Percentiles rank a stretch among this genome's conserved stretches.
phyloP scores from a whole-genome alignment of 2,113 vertebrate genomes.

The Trichechus manatus region DNA sequence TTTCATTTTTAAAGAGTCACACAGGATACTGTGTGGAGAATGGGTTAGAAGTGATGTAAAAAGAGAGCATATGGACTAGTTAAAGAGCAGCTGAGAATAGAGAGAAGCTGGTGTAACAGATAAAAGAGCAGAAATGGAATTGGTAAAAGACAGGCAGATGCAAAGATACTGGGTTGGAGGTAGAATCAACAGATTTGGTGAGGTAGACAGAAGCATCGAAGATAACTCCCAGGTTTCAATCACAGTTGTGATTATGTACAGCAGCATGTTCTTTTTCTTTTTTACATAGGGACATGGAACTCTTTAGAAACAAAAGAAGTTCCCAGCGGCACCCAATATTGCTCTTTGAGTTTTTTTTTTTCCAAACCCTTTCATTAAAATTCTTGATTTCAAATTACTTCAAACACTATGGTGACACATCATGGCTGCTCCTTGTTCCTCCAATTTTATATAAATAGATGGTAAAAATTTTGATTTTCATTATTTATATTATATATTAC shows the following conservation, averaged over 20 bases:
- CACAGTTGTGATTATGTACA: background rate
- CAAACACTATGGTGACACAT: background rate
- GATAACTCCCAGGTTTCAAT: background rate
- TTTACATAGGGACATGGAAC: background rate
- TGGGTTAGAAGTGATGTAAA: background rate
- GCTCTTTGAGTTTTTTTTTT: slow-evolving; percentile 25
- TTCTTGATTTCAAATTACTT: slow-evolving; percentile 33
- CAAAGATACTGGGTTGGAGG: background rate
- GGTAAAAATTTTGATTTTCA: slow-evolving; percentile 18
- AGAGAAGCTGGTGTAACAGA: background rate
- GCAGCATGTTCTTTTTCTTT: background rate
- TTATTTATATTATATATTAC: slow-evolving; percentile 61
- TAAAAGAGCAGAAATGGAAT: background rate
- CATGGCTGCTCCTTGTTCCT: background rate
- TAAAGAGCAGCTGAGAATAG: background rate
- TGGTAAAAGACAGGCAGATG: background rate
- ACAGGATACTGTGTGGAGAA: background rate
- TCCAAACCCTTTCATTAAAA: slow-evolving; percentile 4
- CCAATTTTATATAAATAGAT: slow-evolving; percentile 45
- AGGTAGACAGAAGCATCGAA: background rate
- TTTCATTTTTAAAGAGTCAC: background rate
- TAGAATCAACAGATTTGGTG: background rate
- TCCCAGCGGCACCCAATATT: background rate
- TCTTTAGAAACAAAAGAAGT: slow-evolving; percentile 16
- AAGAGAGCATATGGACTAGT: background rate